A percentile compares a stretch with the other conserved stretches of the same genome.
These are phyloP conservation scores for Drosophila lutescens DNA, from an alignment of 2,888 invertebrate genomes.

Conservation along the genomic window DNA sequence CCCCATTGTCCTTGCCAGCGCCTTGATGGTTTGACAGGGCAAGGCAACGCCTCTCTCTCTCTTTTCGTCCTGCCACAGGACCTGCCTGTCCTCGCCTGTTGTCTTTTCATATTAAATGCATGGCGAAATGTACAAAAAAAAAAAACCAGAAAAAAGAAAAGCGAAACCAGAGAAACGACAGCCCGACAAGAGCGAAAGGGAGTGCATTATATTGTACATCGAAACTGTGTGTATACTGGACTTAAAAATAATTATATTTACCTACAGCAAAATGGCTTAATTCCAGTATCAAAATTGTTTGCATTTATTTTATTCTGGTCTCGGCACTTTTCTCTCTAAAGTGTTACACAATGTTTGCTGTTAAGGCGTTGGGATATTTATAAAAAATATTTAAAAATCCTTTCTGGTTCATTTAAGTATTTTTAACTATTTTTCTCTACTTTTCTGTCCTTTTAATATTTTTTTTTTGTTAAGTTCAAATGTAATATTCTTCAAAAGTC, in stretches of 20 bases:
- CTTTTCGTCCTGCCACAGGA: slow-evolving; percentile 9
- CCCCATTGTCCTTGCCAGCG: slow-evolving; percentile 75
- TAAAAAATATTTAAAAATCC: too few species aligned
- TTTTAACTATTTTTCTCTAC: too few species aligned
- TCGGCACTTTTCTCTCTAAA: too few species aligned
- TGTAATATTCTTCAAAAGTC: too few species aligned
- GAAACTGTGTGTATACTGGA: slow-evolving; percentile 19
- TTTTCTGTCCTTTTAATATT: neutral
- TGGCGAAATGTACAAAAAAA: slow-evolving; percentile 60
- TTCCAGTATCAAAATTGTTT: slow-evolving; percentile 1
- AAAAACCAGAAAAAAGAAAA: slow-evolving; percentile 18
- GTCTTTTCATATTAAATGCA: slow-evolving; percentile 80
- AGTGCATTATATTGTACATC: slow-evolving; percentile 29
- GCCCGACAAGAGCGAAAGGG: neutral
- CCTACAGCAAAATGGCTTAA: slow-evolving; percentile 7
- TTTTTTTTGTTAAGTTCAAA: neutral
- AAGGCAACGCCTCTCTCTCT: slow-evolving; percentile 44
- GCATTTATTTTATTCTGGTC: neutral
- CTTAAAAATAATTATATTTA: slow-evolving; percentile 22
- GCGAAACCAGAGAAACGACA: slow-evolving; percentile 8
- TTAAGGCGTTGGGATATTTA: neutral
- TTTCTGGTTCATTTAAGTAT: neutral
- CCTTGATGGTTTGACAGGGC: slow-evolving; percentile 60
- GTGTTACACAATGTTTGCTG: too few species aligned
- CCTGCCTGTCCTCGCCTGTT: slow-evolving; percentile 67